Evolutionary conservation across 2,888 invertebrate genomes (phyloP).

Genomic region (Dynastes hyllus): DNA sequence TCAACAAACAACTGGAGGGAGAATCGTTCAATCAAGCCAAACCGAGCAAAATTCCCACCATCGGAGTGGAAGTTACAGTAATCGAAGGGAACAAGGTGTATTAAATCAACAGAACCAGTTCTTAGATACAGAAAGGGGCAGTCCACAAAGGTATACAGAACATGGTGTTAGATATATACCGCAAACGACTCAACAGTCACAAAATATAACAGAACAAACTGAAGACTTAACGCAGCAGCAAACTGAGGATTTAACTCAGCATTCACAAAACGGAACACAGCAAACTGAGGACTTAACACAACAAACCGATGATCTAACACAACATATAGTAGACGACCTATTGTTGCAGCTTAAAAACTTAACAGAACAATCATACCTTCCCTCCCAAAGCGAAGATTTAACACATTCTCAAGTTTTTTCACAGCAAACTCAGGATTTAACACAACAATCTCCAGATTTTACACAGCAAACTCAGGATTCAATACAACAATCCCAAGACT

Average conservation of each 20-base stretch:
- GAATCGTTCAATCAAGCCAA: not conserved
- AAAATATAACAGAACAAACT: constrained; percentile 54
- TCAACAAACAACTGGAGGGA: not conserved
- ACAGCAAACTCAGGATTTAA: constrained; percentile 58
- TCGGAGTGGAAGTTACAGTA: not conserved
- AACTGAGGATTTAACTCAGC: constrained; percentile 56
- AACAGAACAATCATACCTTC: constrained; percentile 50
- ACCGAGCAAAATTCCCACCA: not conserved
- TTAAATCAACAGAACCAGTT: constrained; percentile 56
- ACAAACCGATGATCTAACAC: constrained; percentile 49
- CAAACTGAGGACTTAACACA: constrained; percentile 58
- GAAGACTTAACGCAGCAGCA: constrained; percentile 53
- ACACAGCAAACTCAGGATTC: constrained; percentile 51
- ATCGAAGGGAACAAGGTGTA: not conserved
- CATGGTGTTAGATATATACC: constrained; percentile 27
- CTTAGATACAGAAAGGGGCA: constrained; percentile 58
- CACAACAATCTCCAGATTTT: constrained; percentile 59
- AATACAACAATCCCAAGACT: constrained; percentile 25
- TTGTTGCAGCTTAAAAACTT: constrained; percentile 55
- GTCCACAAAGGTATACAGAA: constrained; percentile 56
- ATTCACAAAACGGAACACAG: constrained; percentile 56
- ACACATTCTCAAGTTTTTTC: constrained; percentile 58
- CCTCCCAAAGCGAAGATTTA: constrained; percentile 61
- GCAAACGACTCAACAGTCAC: constrained; percentile 51
- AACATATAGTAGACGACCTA: constrained; percentile 12